Evolutionary conservation across 53 echinoderm and acorn worm species (phyloP), one percentile per base, ranked within the genome.

Genomic region (Zoroaster sp.): DNA sequence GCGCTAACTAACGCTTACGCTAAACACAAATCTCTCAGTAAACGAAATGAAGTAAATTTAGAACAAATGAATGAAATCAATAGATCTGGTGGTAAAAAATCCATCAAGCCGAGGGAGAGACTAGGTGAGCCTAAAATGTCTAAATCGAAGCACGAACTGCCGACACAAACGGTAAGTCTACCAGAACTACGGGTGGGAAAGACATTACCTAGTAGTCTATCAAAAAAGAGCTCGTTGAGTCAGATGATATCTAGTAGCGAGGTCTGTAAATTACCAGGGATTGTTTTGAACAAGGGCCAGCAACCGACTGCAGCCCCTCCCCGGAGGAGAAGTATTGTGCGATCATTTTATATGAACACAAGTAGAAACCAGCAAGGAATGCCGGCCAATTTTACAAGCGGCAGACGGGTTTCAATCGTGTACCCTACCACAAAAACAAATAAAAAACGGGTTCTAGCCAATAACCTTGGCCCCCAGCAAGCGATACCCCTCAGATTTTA

Each of bases 271-370:
- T 79, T 97, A 25, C 97, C 92, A 17, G 95, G 72, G 28, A 87
- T 95, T 7, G 49, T 35, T 9, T 8, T 31, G 1, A 68, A 75
- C 36, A 85, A 63, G n/a, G 45, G 44, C 13, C 33, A 53, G 31
- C 37, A 45, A 0, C 35, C 51, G 3, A 34, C 42, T 0, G 54
- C 38, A 4, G 80, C 28, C 25, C 39, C 69, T 4, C 66, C 25
- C 18, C 75, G 69, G 51, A 92, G 69, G 44, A 71, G 77, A 14
- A 92, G 83, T 42, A 28, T 92, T 21, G 89, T 88, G 2, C 41
- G 90, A 53, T 92, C 91, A 5, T 93, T 96, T 55, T 93, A 93
- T 69, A 82, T 96, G 87, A 92, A 96, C 78, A 96, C 96, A 15
- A 95, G 95, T 77, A 74, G 66, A 6, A 88, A 91, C 51, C 66